Evolutionary conservation across 1,140 invertebrate species (phyloP), one percentile per base, ranked within the genome.

Genomic region (Wiebesia pumilae): DNA sequence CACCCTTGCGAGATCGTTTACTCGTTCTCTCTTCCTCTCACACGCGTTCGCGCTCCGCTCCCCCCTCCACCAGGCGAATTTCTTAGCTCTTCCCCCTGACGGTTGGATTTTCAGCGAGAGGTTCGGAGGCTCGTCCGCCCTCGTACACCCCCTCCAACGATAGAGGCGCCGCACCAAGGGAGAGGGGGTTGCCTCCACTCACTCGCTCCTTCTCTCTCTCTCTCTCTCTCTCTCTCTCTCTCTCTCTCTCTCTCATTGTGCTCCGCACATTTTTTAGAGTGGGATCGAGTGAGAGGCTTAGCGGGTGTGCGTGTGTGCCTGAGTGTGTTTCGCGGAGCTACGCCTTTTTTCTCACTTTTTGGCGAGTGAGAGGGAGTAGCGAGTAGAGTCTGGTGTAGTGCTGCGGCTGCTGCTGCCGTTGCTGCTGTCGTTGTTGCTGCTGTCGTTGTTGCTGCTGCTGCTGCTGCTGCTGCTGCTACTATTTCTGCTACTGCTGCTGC

Each of bases 61-160:
- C 67, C 67, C 43, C 81, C 43, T 19, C 27, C 7, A 0, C 51
- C 30, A n/a, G 12, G 4, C 67, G 62, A 38, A 69, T 78, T 78
- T 54, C 84, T 69, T 27, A 51, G 51, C 67, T 87, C 85, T 88
- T 80, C 83, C 87, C 84, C 85, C 88, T 84, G 81, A 54, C 71
- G 83, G 16, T 10, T 47, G 40, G 67, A 30, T 71, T 69, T 47
- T 77, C 78, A 21, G 71, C 0, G 71, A 75, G 71, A 75, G 71
- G 71, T 43, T 75, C 38, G 35, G 84, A 79, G 78, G 83, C 80
- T 43, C 54, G 65, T 75, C 65, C 80, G 87, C 69, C 78, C 81
- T 86, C 85, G 85, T 86, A 82, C 85, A 75, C 81, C 85, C 85
- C 81, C 85, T 77, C 80, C 69, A 9, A 40, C 88, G 79, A 85